Base-by-base conservation (phyloP, 2,797 vertebrate genomes). In the Amazonetta brasiliensis region DNA sequence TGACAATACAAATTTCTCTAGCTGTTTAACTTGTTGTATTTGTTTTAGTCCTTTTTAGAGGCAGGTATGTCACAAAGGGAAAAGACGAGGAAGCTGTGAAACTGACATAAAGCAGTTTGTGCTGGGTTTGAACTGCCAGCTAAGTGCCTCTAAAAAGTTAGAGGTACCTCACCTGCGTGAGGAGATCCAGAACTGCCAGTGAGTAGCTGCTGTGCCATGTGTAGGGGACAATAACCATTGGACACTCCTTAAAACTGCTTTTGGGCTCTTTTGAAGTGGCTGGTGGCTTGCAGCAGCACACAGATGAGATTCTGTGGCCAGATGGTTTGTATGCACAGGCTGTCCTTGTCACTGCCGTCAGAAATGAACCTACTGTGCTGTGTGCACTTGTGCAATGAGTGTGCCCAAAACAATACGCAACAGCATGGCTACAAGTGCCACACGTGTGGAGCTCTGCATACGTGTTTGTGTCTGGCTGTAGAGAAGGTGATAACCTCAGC, bases 371-470 rank as follows among this genome's bases (percentile, higher is more conserved):
- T 13, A 0, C 9, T 17, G 37, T 28, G 50, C 75, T 0, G 0
- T 5, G 28, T 8, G 12, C 28, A 0, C 1, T 4, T 67, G 4
- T 25, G 48, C 3, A 14, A 55, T 1, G 39, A 7, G 43, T 2
- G 43, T 12, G 37, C 22, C 12, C 28, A 2, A 15, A 12, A 12
- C 1, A 21, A 6, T 19, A 2, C 50, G 31, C 4, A 19, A 3
- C 11, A 1, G n/a, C 3, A 2, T 0, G 3, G 20, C 15, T 37
- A 67, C 54, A 12, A 14, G 90, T 13, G 74, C 75, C 30, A 2
- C 0, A 0, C 1, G 2, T 12, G 3, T 58, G 8, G 0, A 0
- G 17, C 12, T 35, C 1, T 22, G 28, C 15, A 1, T 0, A 9
- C 0, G 3, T 31, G 39, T 33, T 39, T 9, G 0, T 25, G 12